Conservation (phyloP, 2,113 vertebrate genomes). For the Ursus arctos region DNA sequence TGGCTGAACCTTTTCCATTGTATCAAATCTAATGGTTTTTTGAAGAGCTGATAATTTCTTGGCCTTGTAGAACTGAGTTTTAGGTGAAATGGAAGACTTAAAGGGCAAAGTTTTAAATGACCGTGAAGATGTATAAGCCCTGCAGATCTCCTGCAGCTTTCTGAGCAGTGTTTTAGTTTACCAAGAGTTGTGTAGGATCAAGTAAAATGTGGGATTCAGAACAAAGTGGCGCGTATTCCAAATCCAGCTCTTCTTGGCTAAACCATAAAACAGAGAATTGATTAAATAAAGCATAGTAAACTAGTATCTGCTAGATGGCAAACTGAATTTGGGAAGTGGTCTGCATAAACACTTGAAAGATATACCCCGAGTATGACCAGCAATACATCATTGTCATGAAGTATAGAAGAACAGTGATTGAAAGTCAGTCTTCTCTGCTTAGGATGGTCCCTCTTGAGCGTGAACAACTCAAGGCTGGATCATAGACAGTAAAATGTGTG, state of each 20-base stretch:
- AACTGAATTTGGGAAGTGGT: slow-evolving; percentile 8
- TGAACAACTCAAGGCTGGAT: background rate
- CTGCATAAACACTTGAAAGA: slow-evolving; percentile 14
- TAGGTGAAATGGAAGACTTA: slow-evolving; percentile 31
- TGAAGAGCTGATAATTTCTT: background rate
- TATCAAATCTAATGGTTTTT: slow-evolving; percentile 27
- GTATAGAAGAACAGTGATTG: background rate
- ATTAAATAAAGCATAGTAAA: slow-evolving; percentile 44
- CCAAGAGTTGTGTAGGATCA: background rate
- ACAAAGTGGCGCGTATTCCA: background rate
- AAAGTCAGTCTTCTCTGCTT: slow-evolving; percentile 16
- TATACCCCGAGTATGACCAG: background rate
- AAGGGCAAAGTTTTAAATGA: background rate
- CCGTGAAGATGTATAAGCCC: background rate
- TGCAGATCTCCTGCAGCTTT: background rate
- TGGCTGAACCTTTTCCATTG: background rate
- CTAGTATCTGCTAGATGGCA: background rate
- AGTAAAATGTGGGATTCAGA: background rate
- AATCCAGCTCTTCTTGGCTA: slow-evolving; percentile 28
- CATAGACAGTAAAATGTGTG: background rate
- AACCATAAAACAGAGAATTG: background rate
- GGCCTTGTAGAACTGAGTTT: background rate
- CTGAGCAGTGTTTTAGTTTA: background rate
- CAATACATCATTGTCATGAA: background rate
- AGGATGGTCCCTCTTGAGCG: background rate